Base-by-base conservation (phyloP, 2,888 invertebrate species). In the Himalopsyche kuldschensis region DNA sequence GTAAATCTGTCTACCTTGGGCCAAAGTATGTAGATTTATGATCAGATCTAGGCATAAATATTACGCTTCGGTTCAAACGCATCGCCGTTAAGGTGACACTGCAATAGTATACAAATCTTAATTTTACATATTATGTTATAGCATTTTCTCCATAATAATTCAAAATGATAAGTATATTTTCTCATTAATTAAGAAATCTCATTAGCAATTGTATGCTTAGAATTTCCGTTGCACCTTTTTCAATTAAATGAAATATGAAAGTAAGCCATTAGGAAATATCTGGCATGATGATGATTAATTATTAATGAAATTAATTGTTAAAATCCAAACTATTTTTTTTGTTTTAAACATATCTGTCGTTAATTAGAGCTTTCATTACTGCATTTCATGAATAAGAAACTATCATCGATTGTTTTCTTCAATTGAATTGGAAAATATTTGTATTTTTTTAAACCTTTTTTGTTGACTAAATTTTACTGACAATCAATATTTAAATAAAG, bases 1-100 rank as follows among this genome's bases (percentile, higher is more conserved):
- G 69, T 69, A 69, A 69, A 69, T 69, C 69, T 69, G 69, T 69
- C 69, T 69, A 69, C 69, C 69, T 69, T 69, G 69, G 69, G 69
- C 69, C 69, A 69, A 69, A 69, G 69, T 69, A 69, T 69, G 69
- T 69, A 27, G 69, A 69, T 69, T 69, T 69, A 69, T 27, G 69
- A 30, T 69, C 69, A 69, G 69, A 69, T 69, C 69, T 69, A 69
- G 30, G 69, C 27, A 69, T 69, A 69, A 69, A 69, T 69, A 69
- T 30, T 69, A 69, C 69, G 69, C 69, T 69, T 69, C 30, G 69
- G 69, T 69, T 69, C 30, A 69, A 69, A 69, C 69, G 69, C 69
- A 69, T 69, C 69, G 69, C 24, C 69, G 69, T 69, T 69, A 69
- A 69, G 69, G 27, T 69, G 69, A 69, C 69, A 69, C 69, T 11